Conservation (phyloP, 1,140 invertebrate species). For the roundworm (Caenorhabditis elegans) region DNA sequence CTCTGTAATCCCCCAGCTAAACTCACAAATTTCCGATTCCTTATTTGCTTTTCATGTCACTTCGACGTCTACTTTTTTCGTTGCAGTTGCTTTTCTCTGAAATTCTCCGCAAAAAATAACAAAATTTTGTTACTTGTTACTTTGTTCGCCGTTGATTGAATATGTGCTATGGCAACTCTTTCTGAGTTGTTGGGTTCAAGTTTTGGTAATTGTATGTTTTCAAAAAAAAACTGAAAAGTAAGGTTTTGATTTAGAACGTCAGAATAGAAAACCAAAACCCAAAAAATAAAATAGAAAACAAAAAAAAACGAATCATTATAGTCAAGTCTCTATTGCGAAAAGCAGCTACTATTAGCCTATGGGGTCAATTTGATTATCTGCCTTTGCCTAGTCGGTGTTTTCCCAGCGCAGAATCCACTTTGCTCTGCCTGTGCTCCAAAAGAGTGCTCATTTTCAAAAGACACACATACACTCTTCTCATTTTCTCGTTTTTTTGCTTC, state of each 20-base stretch:
- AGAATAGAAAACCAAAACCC: not conserved
- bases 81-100: too few species aligned
- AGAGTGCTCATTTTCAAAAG: constrained; percentile 23
- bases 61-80: too few species aligned
- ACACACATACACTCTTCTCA: not conserved
- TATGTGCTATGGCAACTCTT: not conserved
- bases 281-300: not conserved
- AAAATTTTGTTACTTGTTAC: too few species aligned
- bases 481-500: not conserved
- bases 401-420: not conserved
- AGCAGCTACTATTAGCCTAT: constrained; percentile 15
- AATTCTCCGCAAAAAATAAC: too few species aligned
- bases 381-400: constrained; percentile 1
- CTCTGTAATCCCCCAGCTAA: too few species aligned
- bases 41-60: too few species aligned
- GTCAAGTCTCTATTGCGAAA: not conserved
- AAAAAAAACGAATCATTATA: not conserved
- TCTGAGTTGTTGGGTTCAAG: not conserved
- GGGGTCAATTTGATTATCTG: constrained; percentile 16
- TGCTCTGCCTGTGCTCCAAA: not conserved
- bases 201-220: too few species aligned
- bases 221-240: too few species aligned
- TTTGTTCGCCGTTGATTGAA: too few species aligned
- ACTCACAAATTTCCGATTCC: too few species aligned
- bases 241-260: not conserved